Percentiles rank a stretch among this genome's conserved stretches.
These are phyloP conservation scores for Sylvia atricapilla DNA, from an alignment of 2,113 vertebrate genomes.

Conservation along the genomic window DNA sequence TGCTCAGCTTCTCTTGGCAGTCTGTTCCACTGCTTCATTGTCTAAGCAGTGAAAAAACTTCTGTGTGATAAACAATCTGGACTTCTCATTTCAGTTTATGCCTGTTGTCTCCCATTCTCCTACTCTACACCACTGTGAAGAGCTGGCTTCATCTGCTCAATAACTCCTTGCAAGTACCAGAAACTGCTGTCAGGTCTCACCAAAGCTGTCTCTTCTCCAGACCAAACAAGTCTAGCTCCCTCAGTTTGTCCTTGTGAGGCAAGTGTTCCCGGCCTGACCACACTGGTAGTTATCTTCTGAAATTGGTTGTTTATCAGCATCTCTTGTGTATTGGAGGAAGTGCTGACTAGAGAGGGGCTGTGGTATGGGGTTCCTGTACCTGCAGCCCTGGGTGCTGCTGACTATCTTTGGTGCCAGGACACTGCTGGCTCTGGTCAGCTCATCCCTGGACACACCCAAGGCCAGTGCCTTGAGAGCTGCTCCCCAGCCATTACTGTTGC, in stretches of 20 bases:
- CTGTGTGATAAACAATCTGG: neutral
- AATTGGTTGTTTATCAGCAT: neutral
- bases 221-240: neutral
- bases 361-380: neutral
- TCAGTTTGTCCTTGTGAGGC: neutral
- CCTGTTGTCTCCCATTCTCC: neutral
- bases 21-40: neutral
- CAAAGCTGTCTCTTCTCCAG: neutral
- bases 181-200: neutral
- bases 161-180: neutral
- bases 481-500: neutral
- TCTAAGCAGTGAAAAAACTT: neutral
- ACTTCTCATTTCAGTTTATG: neutral
- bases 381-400: fast-evolving
- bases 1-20: neutral
- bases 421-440: neutral
- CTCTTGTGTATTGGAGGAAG: neutral
- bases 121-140: neutral
- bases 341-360: neutral
- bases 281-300: neutral
- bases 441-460: neutral
- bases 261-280: neutral
- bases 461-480: neutral
- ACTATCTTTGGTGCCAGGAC: neutral
- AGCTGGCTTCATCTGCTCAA: neutral